Base-by-base conservation (phyloP, 2,888 invertebrate genomes). In the Tinea pellionella region DNA sequence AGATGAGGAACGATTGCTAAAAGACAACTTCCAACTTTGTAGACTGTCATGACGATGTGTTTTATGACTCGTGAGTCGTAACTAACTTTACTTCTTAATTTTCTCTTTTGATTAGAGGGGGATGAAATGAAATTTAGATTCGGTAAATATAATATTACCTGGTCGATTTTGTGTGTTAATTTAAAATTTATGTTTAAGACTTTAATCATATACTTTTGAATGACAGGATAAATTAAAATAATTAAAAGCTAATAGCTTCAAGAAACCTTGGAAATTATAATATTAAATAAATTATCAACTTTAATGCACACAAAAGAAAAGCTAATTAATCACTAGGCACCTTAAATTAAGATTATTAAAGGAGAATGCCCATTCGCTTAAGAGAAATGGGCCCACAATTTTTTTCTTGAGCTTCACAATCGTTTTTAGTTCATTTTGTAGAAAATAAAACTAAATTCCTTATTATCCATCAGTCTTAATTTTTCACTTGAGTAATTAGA, bases 31-130 rank as follows among this genome's bases (percentile, higher is more conserved):
- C 16, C 16, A 63, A 64, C 61, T 59, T 63, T 56, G 61, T 47
- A 62, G 55, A 56, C 59, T 59, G 62, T 63, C 60, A 61, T 42
- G 24, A 24, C 60, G 59, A 62, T 62, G 60, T 59, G 69, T 63
- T 77, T 75, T 74, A 80, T 75, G 72, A 68, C 63, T 69, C 69
- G 72, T 71, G 68, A 74, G 73, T 57, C 57, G 57, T 73, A 74
- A 80, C 70, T 55, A 55, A 55, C 19, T 57, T 57, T 12, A n/a
- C 57, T 57, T 57, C 57, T 57, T 57, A 57, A 57, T 57, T 57
- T 57, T 15, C 7, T 3, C 19, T 57, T 57, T 57, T 32, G 30
- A 57, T 57, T 57, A 13, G 57, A 30, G 57, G 57, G 57, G 32
- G n/a, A n/a, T n/a, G n/a, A n/a, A n/a, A 32, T 32, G 18, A 19